Conservation (phyloP, 1,140 invertebrate species). For the Drosophila lini region DNA sequence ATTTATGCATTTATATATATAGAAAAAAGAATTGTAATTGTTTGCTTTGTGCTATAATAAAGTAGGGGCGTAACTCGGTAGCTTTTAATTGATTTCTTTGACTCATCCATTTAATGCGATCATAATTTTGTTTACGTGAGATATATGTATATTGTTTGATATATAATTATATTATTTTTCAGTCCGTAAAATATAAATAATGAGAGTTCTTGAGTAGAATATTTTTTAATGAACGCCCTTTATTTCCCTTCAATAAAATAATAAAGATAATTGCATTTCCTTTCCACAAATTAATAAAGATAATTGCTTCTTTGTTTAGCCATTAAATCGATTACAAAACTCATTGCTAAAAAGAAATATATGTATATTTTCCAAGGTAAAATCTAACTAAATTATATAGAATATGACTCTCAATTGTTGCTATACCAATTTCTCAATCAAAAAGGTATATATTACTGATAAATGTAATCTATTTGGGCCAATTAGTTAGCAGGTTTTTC, state of each 20-base stretch:
- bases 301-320: background rate
- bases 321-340: background rate
- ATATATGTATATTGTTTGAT: background rate
- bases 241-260: background rate
- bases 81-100: constrained; percentile 22
- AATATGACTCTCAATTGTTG: background rate
- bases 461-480: constrained; percentile 36
- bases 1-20: background rate
- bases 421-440: background rate
- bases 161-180: background rate
- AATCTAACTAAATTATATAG: background rate
- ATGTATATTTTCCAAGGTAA: background rate
- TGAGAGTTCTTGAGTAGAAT: background rate
- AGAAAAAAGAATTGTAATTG: background rate
- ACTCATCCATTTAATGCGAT: constrained; percentile 16
- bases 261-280: constrained; percentile 1
- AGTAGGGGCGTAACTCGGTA: background rate
- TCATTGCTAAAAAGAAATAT: background rate
- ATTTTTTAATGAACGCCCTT: background rate
- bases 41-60: constrained; percentile 10
- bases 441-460: background rate
- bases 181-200: background rate
- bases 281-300: background rate
- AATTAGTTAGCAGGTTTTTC: constrained; percentile 31
- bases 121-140: background rate